Evolutionary conservation across 2,113 vertebrate genomes (phyloP).

Genomic region (Anseranas semipalmata): DNA sequence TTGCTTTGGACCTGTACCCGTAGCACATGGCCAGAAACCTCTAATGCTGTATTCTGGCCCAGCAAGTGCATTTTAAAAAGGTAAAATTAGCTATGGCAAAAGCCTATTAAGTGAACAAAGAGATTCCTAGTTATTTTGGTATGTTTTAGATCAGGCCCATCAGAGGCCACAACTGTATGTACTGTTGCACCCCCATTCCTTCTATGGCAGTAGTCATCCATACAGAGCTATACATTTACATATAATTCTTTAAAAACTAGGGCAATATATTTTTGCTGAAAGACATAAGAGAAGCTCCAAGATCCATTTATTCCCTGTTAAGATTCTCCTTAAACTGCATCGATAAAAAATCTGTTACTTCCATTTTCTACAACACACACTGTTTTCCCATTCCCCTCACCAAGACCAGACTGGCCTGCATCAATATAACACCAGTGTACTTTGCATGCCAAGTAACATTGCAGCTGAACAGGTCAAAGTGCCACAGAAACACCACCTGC

Average conservation of each 20-base stretch:
- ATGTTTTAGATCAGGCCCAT: not conserved
- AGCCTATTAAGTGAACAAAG: not conserved
- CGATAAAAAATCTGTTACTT: not conserved
- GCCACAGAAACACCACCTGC: constrained; percentile 9
- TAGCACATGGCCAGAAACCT: not conserved
- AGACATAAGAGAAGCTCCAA: not conserved
- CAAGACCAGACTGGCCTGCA: not conserved
- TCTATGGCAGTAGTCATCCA: not conserved
- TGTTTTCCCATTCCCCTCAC: not conserved
- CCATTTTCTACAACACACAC: not conserved
- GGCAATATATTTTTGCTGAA: not conserved
- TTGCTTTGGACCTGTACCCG: not conserved
- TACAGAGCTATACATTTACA: not conserved
- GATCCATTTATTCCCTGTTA: not conserved
- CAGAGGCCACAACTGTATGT: not conserved
- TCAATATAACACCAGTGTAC: not conserved
- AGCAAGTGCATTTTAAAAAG: not conserved
- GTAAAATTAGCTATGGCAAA: not conserved
- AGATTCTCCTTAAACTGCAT: not conserved
- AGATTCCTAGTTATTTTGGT: not conserved
- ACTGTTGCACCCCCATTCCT: not conserved
- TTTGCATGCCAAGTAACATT: constrained; percentile 34
- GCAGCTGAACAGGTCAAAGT: not conserved
- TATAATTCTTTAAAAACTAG: not conserved
- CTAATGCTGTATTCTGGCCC: not conserved